Conservation (phyloP, 1,140 invertebrate genomes). For the Drosophila triauraria region DNA sequence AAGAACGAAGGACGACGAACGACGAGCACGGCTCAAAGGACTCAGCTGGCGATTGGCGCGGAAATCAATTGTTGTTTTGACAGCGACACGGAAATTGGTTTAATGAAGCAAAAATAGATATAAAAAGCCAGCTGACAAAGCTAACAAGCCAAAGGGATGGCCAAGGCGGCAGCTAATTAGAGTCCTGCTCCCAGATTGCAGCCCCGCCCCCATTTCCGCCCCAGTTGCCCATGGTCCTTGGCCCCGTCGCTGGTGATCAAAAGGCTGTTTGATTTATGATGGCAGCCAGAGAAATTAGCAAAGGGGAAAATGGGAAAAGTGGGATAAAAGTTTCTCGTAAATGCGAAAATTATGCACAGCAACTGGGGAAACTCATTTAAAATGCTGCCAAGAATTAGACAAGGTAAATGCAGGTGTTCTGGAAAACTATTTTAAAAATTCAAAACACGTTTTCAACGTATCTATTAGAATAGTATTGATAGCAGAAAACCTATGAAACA, state of each 20-base stretch:
- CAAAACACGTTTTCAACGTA: neutral
- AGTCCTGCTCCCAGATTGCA: slow-evolving; percentile 70
- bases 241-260: slow-evolving; percentile 64
- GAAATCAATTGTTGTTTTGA: slow-evolving; percentile 84
- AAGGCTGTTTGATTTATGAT: slow-evolving; percentile 81
- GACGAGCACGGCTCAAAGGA: slow-evolving; percentile 45
- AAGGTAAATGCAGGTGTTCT: slow-evolving; percentile 15
- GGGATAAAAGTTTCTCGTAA: slow-evolving; percentile 65
- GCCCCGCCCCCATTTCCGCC: slow-evolving; percentile 9
- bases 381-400: slow-evolving; percentile 47
- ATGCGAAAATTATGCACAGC: slow-evolving; percentile 76
- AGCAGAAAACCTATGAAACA: neutral
- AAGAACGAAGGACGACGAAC: slow-evolving; percentile 4
- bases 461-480: neutral
- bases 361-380: slow-evolving; percentile 74
- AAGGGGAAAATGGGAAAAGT: slow-evolving; percentile 20
- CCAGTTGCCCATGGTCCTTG: slow-evolving; percentile 10
- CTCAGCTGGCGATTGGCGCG: slow-evolving; percentile 69
- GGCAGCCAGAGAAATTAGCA: slow-evolving; percentile 72
- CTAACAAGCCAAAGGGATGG: slow-evolving; percentile 69
- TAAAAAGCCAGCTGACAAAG: slow-evolving; percentile 75
- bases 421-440: slow-evolving; percentile 2
- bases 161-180: slow-evolving; percentile 71
- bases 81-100: slow-evolving; percentile 83
- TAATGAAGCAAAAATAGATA: slow-evolving; percentile 83